Percentiles rank a stretch among this genome's conserved stretches.
These are phyloP conservation scores for Hetaerina titia DNA, from an alignment of 2,888 invertebrate genomes.

Conservation along the genomic window DNA sequence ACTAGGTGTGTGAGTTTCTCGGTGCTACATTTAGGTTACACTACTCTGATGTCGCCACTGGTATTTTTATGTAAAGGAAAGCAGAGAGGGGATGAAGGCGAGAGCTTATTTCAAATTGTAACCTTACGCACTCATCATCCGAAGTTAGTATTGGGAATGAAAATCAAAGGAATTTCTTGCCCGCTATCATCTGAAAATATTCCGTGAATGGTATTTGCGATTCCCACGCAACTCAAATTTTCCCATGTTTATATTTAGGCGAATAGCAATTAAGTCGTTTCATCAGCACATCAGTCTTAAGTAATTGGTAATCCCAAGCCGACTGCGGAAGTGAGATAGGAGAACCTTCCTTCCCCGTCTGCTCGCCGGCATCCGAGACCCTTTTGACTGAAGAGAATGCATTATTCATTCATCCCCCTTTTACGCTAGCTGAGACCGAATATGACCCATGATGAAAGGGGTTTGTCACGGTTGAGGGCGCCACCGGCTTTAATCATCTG, in stretches of 20 bases:
- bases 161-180: not conserved
- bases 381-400: slow-evolving; percentile 15
- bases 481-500: not conserved
- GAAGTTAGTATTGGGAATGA: not conserved
- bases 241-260: not conserved
- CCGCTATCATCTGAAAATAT: not conserved
- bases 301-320: slow-evolving; percentile 53
- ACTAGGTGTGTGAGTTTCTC: no score
- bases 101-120: not conserved
- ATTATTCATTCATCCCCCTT: slow-evolving; percentile 14
- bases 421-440: not conserved
- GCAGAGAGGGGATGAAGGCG: not conserved
- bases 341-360: not conserved
- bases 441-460: not conserved
- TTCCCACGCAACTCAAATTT: not conserved
- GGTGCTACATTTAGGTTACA: no score
- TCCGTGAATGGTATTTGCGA: not conserved
- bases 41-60: no score
- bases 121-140: no score
- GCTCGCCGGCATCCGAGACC: not conserved
- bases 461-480: not conserved
- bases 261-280: slow-evolving; percentile 20
- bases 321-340: not conserved
- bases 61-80: no score
- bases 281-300: slow-evolving; percentile 23